These are phyloP conservation scores for Anhinga rufa DNA, from an alignment of 2,113 vertebrate genomes.

Conservation along the genomic window DNA sequence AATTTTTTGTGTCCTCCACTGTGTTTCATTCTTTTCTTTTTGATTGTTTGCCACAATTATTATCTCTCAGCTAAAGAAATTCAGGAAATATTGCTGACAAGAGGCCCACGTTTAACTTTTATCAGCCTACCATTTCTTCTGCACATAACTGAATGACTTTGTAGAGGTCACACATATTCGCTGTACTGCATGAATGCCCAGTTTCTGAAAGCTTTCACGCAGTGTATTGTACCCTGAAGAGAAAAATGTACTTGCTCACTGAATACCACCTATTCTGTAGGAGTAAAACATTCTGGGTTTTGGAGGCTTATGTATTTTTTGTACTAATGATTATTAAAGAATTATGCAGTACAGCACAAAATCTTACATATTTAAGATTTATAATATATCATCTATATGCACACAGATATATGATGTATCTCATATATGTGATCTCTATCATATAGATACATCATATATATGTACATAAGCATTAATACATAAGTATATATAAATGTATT, in stretches of 20 bases:
- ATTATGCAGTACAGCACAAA: neutral
- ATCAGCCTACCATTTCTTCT: neutral
- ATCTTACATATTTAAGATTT: neutral
- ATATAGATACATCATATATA: neutral
- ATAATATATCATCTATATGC: neutral
- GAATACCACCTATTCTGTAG: neutral
- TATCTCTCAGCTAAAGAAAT: neutral
- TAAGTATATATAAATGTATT: neutral
- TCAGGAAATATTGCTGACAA: neutral
- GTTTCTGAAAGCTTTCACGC: neutral
- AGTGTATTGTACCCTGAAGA: neutral
- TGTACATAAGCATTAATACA: neutral
- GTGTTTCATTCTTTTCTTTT: neutral
- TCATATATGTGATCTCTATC: neutral
- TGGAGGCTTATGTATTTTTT: neutral
- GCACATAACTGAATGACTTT: neutral
- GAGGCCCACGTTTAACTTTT: neutral
- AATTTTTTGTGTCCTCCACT: neutral
- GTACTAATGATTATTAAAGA: neutral
- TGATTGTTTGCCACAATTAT: neutral
- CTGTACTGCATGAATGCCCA: neutral
- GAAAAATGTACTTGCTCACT: neutral
- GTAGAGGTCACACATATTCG: neutral
- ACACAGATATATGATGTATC: too few species aligned
- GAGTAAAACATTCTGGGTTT: neutral